These are phyloP conservation scores for Sinella curviseta DNA, from an alignment of 1,140 invertebrate species.

Conservation along the genomic window DNA sequence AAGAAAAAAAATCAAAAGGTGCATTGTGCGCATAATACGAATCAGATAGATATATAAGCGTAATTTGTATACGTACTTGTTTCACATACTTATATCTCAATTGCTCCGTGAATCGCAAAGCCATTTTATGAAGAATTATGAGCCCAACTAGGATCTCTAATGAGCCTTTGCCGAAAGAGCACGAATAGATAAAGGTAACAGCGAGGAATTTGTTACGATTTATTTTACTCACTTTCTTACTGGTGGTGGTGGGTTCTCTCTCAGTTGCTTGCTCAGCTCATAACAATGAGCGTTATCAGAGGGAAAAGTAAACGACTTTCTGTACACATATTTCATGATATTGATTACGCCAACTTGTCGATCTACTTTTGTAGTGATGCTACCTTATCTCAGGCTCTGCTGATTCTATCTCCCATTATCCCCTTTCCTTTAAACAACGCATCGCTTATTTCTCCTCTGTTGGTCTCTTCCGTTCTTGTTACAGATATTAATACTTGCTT, in stretches of 20 bases:
- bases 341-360: neutral
- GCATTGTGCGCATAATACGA: too few species aligned
- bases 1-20: too few species aligned
- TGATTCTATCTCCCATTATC: too few species aligned
- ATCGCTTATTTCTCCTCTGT: neutral
- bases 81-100: neutral
- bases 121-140: slow-evolving; percentile 9
- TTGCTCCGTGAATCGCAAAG: neutral
- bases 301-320: neutral
- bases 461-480: neutral
- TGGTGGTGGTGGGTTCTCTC: too few species aligned
- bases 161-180: neutral
- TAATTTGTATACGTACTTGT: neutral
- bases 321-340: neutral
- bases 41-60: too few species aligned
- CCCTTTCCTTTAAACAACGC: neutral
- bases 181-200: neutral
- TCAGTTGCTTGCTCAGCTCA: too few species aligned
- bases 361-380: neutral
- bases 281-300: too few species aligned
- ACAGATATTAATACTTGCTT: too few species aligned
- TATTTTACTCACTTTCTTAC: slow-evolving; percentile 1
- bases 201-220: slow-evolving; percentile 2
- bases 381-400: too few species aligned
- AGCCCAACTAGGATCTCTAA: slow-evolving; percentile 3